These are phyloP conservation scores for Platyscapa corneri DNA, from an alignment of 1,140 invertebrate species.

Conservation along the genomic window DNA sequence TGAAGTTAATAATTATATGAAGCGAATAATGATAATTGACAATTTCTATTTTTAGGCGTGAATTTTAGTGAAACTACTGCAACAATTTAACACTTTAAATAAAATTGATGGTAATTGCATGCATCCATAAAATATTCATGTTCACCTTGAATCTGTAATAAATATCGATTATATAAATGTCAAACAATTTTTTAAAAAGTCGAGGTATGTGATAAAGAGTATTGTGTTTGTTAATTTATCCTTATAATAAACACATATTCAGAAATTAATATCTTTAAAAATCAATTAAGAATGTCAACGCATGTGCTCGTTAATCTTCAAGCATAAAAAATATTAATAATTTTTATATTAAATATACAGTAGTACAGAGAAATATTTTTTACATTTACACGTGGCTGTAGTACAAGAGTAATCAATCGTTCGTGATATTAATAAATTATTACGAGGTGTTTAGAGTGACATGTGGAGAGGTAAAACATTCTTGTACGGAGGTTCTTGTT, in stretches of 20 bases:
- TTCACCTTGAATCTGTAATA: background rate
- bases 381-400: background rate
- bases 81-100: background rate
- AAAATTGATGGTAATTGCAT: background rate
- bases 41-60: background rate
- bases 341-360: background rate
- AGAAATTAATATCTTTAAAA: background rate
- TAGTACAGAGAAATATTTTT: background rate
- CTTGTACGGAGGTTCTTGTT: background rate
- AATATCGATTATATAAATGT: background rate
- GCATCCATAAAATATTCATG: background rate
- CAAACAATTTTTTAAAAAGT: background rate
- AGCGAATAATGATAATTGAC: background rate
- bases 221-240: background rate
- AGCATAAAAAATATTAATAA: too few relatives aligned
- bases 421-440: slow-evolving; percentile 47
- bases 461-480: slow-evolving; percentile 25
- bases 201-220: background rate
- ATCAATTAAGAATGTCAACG: background rate
- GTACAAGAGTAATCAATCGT: slow-evolving; percentile 37
- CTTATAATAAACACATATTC: background rate
- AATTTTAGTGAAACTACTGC: background rate
- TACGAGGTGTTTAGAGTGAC: slow-evolving; percentile 36
- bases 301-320: background rate
- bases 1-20: background rate